These are phyloP conservation scores for Trogon surrucura DNA, from an alignment of 2,113 vertebrate species.

Conservation along the genomic window DNA sequence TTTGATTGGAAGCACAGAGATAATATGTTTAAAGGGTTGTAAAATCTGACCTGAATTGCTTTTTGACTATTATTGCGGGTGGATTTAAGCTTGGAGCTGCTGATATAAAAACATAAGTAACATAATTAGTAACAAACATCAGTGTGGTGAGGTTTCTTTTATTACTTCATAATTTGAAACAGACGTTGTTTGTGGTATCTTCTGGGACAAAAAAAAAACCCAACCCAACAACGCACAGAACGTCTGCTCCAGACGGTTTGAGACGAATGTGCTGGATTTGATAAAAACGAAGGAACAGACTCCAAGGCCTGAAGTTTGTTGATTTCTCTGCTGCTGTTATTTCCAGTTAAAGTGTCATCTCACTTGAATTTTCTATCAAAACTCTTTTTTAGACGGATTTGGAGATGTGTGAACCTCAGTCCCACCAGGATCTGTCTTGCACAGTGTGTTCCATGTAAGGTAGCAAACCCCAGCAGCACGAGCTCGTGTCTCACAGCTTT, in stretches of 20 bases:
- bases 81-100: slow-evolving; percentile 26
- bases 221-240: not conserved
- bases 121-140: slow-evolving; percentile 42
- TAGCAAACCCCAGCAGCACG: not conserved
- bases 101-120: slow-evolving; percentile 27
- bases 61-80: not conserved
- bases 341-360: slow-evolving; percentile 57
- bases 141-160: slow-evolving; percentile 1
- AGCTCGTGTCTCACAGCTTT: not conserved
- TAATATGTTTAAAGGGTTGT: slow-evolving; percentile 25
- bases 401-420: slow-evolving; percentile 21
- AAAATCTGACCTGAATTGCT: slow-evolving; percentile 30
- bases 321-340: slow-evolving; percentile 57
- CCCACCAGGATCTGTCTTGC: not conserved
- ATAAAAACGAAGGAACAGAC: not conserved
- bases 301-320: slow-evolving; percentile 56
- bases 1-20: slow-evolving; percentile 16
- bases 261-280: not conserved
- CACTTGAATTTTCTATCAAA: slow-evolving; percentile 31
- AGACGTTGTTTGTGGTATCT: slow-evolving; percentile 42
- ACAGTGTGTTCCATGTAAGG: not conserved
- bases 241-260: slow-evolving; percentile 8
- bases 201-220: not conserved
- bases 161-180: slow-evolving; percentile 43
- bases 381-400: not conserved